Evolutionary conservation across 2,113 vertebrate species (phyloP).

Genomic region (Piprites chloris): DNA sequence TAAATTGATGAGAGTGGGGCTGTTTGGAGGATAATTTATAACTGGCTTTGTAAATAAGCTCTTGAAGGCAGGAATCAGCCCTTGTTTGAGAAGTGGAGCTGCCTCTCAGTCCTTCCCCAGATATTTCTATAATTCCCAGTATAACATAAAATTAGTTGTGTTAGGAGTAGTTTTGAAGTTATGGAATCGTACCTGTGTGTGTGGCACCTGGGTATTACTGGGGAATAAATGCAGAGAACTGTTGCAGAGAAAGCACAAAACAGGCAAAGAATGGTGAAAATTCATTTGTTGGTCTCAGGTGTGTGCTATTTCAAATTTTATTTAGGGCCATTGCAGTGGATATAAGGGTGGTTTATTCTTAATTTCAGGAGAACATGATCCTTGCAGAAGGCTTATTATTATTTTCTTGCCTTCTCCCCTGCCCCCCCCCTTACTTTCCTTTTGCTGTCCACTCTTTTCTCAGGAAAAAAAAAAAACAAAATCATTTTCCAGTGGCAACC

Average conservation of each 20-base stretch:
- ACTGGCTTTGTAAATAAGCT: neutral
- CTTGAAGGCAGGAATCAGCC: neutral
- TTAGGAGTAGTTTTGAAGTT: neutral
- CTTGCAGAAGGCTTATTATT: neutral
- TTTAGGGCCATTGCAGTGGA: neutral
- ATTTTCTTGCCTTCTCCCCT: neutral
- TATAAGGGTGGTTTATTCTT: neutral
- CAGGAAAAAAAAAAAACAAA: neutral
- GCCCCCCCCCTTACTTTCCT: neutral
- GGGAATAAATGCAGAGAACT: neutral
- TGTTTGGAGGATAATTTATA: neutral
- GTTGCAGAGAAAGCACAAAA: neutral
- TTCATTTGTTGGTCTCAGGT: neutral
- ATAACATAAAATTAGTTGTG: neutral
- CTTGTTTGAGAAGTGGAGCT: neutral
- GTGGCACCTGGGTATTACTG: neutral
- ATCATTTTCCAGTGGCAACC: neutral
- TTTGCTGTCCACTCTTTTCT: neutral
- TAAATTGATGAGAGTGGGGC: neutral
- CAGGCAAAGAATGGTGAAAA: neutral
- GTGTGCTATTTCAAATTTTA: neutral
- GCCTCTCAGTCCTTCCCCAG: neutral
- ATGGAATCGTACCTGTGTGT: neutral
- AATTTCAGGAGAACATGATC: neutral
- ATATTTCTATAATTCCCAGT: neutral